These are phyloP conservation scores for Nematostella vectensis DNA, from an alignment of 92 coral and sea anemone genomes.

Conservation along the genomic window DNA sequence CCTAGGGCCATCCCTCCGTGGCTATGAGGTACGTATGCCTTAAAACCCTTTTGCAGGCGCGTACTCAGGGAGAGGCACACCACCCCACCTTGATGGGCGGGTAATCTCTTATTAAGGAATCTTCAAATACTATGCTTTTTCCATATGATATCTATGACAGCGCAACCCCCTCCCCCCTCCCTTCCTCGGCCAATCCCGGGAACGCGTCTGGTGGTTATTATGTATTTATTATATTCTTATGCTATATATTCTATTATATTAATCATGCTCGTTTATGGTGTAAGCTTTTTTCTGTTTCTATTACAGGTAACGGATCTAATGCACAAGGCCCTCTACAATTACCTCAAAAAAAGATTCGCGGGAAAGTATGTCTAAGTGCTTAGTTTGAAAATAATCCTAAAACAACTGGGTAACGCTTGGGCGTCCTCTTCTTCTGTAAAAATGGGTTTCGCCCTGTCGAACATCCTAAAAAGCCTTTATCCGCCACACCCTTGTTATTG, in stretches of 20 bases:
- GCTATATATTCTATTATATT: too few species aligned
- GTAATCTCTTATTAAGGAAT: background rate
- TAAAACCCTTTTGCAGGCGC: background rate
- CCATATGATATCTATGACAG: too few species aligned
- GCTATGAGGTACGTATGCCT: slow-evolving; percentile 73
- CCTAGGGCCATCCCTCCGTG: slow-evolving; percentile 90
- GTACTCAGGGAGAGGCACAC: background rate
- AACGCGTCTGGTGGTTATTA: background rate
- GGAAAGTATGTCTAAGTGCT: slow-evolving; percentile 58
- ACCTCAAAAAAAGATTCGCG: slow-evolving; percentile 74
- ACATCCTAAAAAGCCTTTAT: too few species aligned
- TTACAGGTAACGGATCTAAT: slow-evolving; percentile 89
- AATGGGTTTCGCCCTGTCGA: too few species aligned
- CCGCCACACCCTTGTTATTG: too few species aligned
- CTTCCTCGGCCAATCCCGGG: too few species aligned
- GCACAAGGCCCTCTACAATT: slow-evolving; percentile 95
- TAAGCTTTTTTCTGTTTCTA: too few species aligned
- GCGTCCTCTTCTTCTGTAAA: too few species aligned
- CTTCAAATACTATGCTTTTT: too few species aligned
- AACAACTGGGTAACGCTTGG: background rate
- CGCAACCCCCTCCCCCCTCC: too few species aligned
- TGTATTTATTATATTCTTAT: too few species aligned
- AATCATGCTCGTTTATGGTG: too few species aligned
- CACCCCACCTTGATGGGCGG: background rate
- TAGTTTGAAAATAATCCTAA: background rate